Percentiles rank a stretch among this genome's conserved stretches.
Conservation (phyloP, 2,113 vertebrate species). For the Rhinopomastus cyanomelas region DNA sequence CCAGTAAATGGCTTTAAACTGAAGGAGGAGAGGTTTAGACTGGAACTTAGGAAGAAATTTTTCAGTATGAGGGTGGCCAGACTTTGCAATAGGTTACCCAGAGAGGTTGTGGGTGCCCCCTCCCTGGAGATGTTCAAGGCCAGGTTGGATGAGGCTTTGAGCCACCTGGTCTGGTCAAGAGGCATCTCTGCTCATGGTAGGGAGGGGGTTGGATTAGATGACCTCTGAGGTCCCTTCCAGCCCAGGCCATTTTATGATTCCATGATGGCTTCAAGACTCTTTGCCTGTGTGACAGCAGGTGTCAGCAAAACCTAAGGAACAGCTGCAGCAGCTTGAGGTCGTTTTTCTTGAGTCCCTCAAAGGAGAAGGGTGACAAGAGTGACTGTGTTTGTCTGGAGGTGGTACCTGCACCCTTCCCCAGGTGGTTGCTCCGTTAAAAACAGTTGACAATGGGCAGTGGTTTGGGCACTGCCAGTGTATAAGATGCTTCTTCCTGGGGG, state of each 20-base stretch:
- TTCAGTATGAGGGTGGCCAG: not conserved
- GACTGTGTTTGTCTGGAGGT: not conserved
- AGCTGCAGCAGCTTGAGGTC: not conserved
- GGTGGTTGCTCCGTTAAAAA: not conserved
- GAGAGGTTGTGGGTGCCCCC: not conserved
- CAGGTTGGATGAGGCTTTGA: too few species aligned
- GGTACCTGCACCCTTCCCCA: not conserved
- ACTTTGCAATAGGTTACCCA: not conserved
- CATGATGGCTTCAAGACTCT: not conserved
- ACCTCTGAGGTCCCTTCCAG: too few species aligned
- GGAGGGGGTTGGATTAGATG: too few species aligned
- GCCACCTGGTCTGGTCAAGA: too few species aligned
- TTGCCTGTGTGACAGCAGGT: conserved; percentile 51
- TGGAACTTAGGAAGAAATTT: not conserved
- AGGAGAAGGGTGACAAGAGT: not conserved
- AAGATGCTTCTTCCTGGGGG: not conserved
- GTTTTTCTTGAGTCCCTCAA: not conserved
- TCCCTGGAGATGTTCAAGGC: not conserved
- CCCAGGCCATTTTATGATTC: too few species aligned
- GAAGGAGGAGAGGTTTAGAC: too few species aligned
- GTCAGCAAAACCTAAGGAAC: conserved; percentile 62
- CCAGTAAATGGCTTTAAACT: too few species aligned
- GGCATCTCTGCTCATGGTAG: too few species aligned
- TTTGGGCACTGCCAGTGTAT: not conserved
- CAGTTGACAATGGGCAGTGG: accelerated